phyloP scores from a whole-genome alignment of 2,888 invertebrate genomes.

The Drosophila barbarae region DNA sequence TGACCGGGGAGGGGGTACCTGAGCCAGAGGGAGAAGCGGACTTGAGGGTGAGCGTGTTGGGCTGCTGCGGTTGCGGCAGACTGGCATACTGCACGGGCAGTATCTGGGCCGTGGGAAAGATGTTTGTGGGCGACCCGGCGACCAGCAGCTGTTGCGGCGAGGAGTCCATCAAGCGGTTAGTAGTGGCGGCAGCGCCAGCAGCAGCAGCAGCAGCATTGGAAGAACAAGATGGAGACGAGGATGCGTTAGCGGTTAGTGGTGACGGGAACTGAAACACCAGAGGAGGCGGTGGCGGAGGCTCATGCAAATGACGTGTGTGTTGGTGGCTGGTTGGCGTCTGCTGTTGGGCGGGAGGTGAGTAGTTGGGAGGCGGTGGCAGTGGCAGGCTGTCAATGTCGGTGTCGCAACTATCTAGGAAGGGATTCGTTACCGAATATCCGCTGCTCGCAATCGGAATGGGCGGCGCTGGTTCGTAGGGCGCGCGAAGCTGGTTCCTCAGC shows the following conservation, averaged over 20 bases:
- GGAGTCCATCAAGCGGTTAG: conserved; percentile 60
- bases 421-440: conserved; percentile 78
- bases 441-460: conserved; percentile 59
- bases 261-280: conserved; percentile 16
- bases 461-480: conserved; percentile 69
- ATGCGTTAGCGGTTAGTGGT: conserved; percentile 73
- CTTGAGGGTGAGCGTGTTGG: conserved; percentile 63
- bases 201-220: conserved; percentile 25
- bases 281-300: conserved; percentile 35
- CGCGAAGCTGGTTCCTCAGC: conserved; percentile 76
- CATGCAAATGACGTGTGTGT: conserved; percentile 65
- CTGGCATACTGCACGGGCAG: conserved; percentile 79
- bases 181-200: conserved; percentile 25
- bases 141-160: conserved; percentile 51
- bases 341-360: conserved; percentile 42
- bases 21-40: conserved; percentile 10
- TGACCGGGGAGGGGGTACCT: conserved; percentile 1
- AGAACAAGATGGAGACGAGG: conserved; percentile 67
- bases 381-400: conserved; percentile 73
- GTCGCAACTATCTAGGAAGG: conserved; percentile 75
- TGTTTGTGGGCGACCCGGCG: conserved; percentile 75
- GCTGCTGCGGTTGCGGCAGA: conserved; percentile 79
- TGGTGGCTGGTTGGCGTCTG: conserved; percentile 27
- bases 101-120: conserved; percentile 79
- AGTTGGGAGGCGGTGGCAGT: conserved; percentile 62